Conservation (phyloP, 2,888 invertebrate species). For the Hipparchia semele region DNA sequence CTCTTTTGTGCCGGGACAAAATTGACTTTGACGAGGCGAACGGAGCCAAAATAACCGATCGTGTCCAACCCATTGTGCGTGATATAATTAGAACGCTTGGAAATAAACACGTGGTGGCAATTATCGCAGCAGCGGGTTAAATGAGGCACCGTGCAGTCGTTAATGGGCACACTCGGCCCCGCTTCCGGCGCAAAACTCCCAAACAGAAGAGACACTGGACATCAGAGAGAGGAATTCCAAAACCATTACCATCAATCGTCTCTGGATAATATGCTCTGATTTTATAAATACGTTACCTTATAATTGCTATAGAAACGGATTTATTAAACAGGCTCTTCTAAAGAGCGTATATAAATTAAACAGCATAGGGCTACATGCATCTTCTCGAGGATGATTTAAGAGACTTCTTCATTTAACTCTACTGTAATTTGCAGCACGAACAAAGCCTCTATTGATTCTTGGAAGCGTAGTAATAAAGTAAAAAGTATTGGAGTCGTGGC, state of each 20-base stretch:
- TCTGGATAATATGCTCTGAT: constrained; percentile 25
- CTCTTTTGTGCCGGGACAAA: constrained; percentile 75
- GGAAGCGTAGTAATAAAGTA: constrained; percentile 46
- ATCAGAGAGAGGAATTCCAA: constrained; percentile 23
- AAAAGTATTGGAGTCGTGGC: constrained; percentile 46
- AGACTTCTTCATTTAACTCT: constrained; percentile 41
- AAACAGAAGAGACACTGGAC: constrained; percentile 35
- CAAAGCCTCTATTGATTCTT: constrained; percentile 48
- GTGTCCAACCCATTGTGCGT: constrained; percentile 81
- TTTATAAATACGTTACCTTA: constrained; percentile 19
- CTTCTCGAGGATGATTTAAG: constrained; percentile 51
- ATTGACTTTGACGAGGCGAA: constrained; percentile 77
- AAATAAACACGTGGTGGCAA: constrained; percentile 83
- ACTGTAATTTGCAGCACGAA: constrained; percentile 41
- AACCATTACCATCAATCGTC: constrained; percentile 28
- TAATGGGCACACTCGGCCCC: constrained; percentile 70
- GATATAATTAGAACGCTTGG: constrained; percentile 77
- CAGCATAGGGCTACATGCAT: constrained; percentile 45
- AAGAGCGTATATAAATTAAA: constrained; percentile 51
- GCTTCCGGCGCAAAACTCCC: constrained; percentile 70
- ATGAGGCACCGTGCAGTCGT: constrained; percentile 79
- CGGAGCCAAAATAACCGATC: constrained; percentile 77
- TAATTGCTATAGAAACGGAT: constrained; percentile 18
- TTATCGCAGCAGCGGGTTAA: constrained; percentile 81
- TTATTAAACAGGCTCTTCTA: constrained; percentile 26